Evolutionary conservation across 2,797 vertebrate genomes (phyloP).

Genomic region (Dendrocincla fuliginosa): DNA sequence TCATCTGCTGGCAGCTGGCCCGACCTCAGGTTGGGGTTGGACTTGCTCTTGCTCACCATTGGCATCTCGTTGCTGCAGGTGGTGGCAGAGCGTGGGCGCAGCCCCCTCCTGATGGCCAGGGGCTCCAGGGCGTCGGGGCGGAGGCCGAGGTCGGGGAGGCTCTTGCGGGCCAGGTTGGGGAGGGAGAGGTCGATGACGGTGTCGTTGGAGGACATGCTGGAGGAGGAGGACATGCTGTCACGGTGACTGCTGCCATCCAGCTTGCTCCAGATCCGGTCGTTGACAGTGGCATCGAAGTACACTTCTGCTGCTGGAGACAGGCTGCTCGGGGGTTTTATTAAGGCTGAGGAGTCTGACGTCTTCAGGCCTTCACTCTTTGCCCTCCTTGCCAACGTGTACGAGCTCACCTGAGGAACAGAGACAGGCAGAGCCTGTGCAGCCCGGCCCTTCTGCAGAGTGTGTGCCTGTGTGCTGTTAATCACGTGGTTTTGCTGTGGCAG

Average conservation of each 20-base stretch:
- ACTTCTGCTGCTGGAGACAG: constrained; percentile 81
- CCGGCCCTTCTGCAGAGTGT: not conserved
- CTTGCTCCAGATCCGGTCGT: constrained; percentile 91
- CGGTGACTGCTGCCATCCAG: constrained; percentile 83
- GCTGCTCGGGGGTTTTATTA: not conserved
- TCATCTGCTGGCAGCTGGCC: constrained; percentile 67
- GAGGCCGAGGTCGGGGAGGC: constrained; percentile 76
- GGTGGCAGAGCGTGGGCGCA: constrained; percentile 63
- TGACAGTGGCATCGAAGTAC: constrained; percentile 84
- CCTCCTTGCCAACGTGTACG: constrained; percentile 72
- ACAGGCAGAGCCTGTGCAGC: not conserved
- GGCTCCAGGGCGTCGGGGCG: constrained; percentile 51
- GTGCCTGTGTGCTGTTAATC: not conserved
- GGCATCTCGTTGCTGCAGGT: constrained; percentile 33
- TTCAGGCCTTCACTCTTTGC: constrained; percentile 81
- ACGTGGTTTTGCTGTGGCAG: not conserved
- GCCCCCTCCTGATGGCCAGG: constrained; percentile 47
- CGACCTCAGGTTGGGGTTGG: constrained; percentile 86
- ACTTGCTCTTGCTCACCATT: constrained; percentile 87
- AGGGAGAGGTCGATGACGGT: constrained; percentile 91
- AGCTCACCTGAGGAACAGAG: not conserved
- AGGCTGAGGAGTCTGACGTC: constrained; percentile 24
- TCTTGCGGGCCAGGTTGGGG: constrained; percentile 85
- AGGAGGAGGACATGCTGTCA: constrained; percentile 92
- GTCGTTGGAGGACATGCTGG: constrained; percentile 94